Conservation (phyloP, 64 coral and sea anemone genomes). For the Orbicella faveolata region DNA sequence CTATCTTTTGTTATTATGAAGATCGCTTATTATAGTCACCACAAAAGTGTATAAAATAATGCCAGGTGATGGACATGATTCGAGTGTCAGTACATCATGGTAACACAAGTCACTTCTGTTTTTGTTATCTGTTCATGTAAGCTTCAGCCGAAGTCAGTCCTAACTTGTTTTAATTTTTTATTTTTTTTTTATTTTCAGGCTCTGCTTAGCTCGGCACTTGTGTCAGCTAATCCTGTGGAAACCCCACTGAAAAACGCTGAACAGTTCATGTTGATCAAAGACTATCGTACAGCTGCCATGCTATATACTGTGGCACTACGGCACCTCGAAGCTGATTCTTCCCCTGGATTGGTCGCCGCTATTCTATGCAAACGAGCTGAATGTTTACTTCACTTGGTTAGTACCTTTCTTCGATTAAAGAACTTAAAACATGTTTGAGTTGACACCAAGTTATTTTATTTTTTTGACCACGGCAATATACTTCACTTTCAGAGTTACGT, state of each 20-base stretch:
- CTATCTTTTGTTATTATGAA: no score
- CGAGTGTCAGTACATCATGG: no score
- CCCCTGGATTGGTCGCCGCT: background rate
- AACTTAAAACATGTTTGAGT: background rate
- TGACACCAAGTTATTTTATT: background rate
- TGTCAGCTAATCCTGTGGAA: background rate
- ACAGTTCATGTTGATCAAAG: background rate
- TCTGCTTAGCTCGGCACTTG: background rate
- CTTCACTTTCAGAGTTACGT: conserved; percentile 16
- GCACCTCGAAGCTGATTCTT: background rate
- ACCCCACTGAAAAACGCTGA: background rate
- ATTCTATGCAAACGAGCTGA: conserved; percentile 29
- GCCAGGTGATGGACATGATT: no score
- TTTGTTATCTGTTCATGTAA: no score
- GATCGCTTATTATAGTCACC: no score
- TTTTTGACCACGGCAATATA: background rate
- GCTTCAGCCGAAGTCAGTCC: no score
- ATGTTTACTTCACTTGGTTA: conserved; percentile 23
- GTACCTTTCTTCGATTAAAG: background rate
- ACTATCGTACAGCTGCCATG: background rate
- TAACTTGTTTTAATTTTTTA: background rate
- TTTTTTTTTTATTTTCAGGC: background rate
- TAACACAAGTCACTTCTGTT: no score
- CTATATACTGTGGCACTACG: background rate
- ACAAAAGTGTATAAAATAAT: no score